phyloP scores from a whole-genome alignment of 2,797 vertebrate species.

The Oryzias dopingdopingensis region DNA sequence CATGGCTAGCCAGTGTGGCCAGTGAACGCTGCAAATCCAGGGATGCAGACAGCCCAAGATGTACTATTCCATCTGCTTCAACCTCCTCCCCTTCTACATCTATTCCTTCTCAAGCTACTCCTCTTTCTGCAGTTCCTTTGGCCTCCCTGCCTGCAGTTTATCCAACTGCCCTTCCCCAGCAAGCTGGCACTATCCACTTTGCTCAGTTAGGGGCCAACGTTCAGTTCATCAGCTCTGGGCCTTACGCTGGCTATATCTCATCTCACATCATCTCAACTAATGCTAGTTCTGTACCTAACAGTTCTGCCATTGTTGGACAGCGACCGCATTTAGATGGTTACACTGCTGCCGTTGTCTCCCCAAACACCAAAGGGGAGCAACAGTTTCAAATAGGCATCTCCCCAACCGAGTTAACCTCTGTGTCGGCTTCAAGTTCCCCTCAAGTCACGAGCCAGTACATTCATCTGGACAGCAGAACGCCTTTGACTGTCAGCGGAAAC shows the following conservation, averaged over 20 bases:
- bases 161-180: constrained; percentile 84
- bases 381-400: constrained; percentile 76
- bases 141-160: constrained; percentile 87
- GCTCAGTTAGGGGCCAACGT: constrained; percentile 91
- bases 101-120: constrained; percentile 76
- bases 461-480: constrained; percentile 89
- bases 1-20: constrained; percentile 88
- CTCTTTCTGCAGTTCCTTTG: constrained; percentile 72
- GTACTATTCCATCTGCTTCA: constrained; percentile 54
- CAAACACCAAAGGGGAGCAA: constrained; percentile 87
- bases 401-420: constrained; percentile 73
- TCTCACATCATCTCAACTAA: constrained; percentile 92
- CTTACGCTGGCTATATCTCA: constrained; percentile 94
- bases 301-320: constrained; percentile 74
- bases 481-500: constrained; percentile 79
- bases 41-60: constrained; percentile 71
- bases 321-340: constrained; percentile 90
- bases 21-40: constrained; percentile 80
- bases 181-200: constrained; percentile 87
- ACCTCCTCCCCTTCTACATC: constrained; percentile 76
- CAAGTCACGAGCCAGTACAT: constrained; percentile 87
- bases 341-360: constrained; percentile 85
- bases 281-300: constrained; percentile 79
- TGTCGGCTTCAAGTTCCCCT: constrained; percentile 76
- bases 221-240: constrained; percentile 93